Evolutionary conservation across 2,113 vertebrate genomes (phyloP).

Genomic region (Turnix velox): DNA sequence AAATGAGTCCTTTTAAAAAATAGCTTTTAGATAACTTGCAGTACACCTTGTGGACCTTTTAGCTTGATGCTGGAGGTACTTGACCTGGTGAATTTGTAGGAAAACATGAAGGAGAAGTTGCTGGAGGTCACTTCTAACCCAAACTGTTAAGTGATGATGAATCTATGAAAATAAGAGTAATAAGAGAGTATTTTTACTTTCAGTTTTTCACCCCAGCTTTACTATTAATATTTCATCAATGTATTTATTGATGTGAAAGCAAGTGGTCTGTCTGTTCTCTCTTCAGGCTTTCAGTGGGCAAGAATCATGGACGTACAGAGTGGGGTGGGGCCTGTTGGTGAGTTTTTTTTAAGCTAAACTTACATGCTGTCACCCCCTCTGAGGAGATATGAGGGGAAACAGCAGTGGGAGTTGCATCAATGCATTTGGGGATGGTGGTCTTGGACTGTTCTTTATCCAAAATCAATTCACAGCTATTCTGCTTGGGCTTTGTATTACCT

Average conservation of each 20-base stretch:
- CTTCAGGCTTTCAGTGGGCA: neutral
- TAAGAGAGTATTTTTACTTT: neutral
- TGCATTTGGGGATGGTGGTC: neutral
- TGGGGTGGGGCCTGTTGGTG: neutral
- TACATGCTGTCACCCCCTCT: accelerated
- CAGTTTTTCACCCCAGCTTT: accelerated
- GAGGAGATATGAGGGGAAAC: accelerated
- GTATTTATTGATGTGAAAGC: neutral
- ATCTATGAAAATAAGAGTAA: neutral
- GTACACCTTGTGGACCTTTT: accelerated
- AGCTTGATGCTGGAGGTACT: accelerated
- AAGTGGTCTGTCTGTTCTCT: neutral
- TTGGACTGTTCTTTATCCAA: accelerated
- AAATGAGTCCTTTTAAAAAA: neutral
- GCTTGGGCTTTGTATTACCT: accelerated
- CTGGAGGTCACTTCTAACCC: neutral
- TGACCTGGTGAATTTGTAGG: neutral
- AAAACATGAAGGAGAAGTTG: accelerated
- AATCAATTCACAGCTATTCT: neutral
- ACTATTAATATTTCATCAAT: accelerated
- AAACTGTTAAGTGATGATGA: no score
- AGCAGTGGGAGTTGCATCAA: neutral
- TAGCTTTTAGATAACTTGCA: neutral
- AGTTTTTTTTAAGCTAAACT: neutral
- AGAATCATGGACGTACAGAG: neutral